phyloP scores from a whole-genome alignment of 2,113 vertebrate genomes.

The Acrocephalus arundinaceus region DNA sequence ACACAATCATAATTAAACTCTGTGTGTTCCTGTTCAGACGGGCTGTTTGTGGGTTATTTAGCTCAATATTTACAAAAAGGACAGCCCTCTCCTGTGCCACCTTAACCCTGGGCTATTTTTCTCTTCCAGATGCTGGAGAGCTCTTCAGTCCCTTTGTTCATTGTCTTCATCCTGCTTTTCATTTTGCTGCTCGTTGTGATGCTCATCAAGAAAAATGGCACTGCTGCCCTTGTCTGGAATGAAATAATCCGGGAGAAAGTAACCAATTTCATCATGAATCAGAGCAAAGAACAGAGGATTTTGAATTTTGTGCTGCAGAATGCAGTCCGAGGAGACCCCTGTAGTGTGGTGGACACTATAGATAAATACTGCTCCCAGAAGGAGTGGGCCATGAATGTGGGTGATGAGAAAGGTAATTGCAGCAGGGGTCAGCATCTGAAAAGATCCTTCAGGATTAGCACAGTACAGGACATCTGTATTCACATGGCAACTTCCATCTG shows the following conservation, averaged over 20 bases:
- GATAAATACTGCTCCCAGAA: conserved; percentile 82
- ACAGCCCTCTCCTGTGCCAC: neutral
- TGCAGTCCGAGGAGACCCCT: conserved; percentile 79
- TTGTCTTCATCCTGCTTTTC: conserved; percentile 35
- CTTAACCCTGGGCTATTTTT: conserved; percentile 42
- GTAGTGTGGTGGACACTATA: conserved; percentile 79
- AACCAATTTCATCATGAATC: conserved; percentile 65
- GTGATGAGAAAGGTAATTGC: conserved; percentile 83
- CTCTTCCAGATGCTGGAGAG: conserved; percentile 71
- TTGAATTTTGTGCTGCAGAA: conserved; percentile 79
- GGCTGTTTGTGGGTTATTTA: neutral
- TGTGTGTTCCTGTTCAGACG: neutral
- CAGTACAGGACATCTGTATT: neutral
- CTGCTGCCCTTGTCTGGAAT: conserved; percentile 61
- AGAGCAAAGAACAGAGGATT: conserved; percentile 76
- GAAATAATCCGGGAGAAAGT: conserved; percentile 50
- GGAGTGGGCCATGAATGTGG: conserved; percentile 91
- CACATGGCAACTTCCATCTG: neutral
- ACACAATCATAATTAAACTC: neutral
- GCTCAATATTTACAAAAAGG: neutral
- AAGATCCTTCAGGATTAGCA: neutral
- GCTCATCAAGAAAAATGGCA: conserved; percentile 24
- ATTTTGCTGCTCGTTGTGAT: conserved; percentile 32
- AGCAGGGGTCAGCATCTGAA: neutral
- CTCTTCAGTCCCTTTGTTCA: conserved; percentile 26